Evolutionary conservation across 1,140 invertebrate species (phyloP).

Genomic region (Drosophila ohnishii): DNA sequence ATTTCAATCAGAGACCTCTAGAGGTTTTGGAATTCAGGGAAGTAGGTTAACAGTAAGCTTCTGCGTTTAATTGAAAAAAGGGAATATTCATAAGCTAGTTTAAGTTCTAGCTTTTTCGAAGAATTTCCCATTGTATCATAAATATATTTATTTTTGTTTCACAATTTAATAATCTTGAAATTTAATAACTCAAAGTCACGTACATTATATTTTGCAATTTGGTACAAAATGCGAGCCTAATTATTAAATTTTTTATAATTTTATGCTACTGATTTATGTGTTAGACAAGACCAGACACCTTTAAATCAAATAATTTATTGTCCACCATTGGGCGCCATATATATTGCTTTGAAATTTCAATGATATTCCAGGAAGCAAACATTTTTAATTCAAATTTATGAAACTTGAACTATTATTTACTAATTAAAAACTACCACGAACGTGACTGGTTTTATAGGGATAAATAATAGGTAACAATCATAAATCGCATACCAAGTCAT

Average conservation of each 20-base stretch:
- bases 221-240: neutral
- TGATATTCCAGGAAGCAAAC: neutral
- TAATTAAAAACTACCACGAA: neutral
- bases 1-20: neutral
- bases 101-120: too few relatives aligned
- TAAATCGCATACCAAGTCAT: too few relatives aligned
- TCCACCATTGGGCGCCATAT: neutral
- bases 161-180: too few relatives aligned
- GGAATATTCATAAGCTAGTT: neutral
- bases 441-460: too few relatives aligned
- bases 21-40: neutral
- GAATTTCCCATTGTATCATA: too few relatives aligned
- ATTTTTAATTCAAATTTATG: neutral
- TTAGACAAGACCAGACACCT: neutral
- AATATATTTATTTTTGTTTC: too few relatives aligned
- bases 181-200: too few relatives aligned
- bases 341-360: neutral
- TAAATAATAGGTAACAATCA: neutral
- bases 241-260: neutral
- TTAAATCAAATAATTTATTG: neutral
- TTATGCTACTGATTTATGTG: neutral
- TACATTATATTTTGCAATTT: too few relatives aligned
- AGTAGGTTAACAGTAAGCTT: neutral
- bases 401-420: neutral
- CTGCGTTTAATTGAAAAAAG: neutral